Conservation (phyloP, 2,888 invertebrate species). For the Antitype chi region DNA sequence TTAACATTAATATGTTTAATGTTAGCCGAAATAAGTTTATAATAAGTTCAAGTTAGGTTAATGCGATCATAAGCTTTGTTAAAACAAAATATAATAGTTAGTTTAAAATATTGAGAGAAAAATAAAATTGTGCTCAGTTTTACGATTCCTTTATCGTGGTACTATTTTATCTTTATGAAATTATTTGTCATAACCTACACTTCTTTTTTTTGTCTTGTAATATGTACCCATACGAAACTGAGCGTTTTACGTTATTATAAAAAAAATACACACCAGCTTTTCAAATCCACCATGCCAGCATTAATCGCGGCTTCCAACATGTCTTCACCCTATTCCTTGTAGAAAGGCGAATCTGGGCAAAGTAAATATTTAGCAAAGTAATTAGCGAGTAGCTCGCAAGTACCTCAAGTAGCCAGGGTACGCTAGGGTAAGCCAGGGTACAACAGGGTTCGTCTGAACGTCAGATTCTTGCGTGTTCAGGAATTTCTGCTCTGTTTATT, state of each 20-base stretch:
- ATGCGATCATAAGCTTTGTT: no score
- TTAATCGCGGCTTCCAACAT: neutral
- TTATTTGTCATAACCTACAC: no score
- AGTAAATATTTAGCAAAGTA: conserved; percentile 87
- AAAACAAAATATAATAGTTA: no score
- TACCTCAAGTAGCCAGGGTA: conserved; percentile 51
- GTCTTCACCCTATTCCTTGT: conserved; percentile 28
- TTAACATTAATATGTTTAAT: neutral
- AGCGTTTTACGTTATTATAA: no score
- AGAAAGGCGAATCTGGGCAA: conserved; percentile 77
- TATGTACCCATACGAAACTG: no score
- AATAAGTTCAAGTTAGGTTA: neutral
- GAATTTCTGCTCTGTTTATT: conserved; percentile 62
- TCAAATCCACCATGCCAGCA: no score
- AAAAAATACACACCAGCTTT: no score
- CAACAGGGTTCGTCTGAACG: conserved; percentile 44
- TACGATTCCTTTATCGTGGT: no score
- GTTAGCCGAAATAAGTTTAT: neutral
- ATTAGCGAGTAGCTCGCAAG: conserved; percentile 80
- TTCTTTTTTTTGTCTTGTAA: no score
- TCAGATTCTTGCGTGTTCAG: conserved; percentile 61
- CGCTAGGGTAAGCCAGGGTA: conserved; percentile 24
- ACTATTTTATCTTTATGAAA: no score
- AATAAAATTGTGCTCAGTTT: no score
- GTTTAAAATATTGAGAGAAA: no score